Conservation (phyloP, 2,797 vertebrate genomes). For the Kryptopterus vitreolus region DNA sequence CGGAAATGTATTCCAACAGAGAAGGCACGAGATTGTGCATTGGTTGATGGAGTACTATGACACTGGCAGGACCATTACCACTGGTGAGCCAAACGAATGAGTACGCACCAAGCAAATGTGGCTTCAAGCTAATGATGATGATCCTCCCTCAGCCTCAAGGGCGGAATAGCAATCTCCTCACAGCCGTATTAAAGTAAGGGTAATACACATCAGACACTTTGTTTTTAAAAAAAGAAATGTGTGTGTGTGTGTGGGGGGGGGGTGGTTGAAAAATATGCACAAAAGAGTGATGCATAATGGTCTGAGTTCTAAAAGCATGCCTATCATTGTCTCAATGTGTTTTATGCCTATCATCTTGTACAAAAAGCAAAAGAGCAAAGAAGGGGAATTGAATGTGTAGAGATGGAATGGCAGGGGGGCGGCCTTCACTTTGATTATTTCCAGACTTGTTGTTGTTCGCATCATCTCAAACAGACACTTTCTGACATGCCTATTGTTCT, state of each 20-base stretch:
- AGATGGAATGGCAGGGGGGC: constrained; percentile 21
- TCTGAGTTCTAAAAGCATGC: neutral
- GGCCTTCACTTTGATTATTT: constrained; percentile 31
- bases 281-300: neutral
- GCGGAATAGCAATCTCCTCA: constrained; percentile 43
- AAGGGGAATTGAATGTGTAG: constrained; percentile 12
- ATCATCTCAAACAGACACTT: neutral
- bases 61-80: constrained; percentile 51
- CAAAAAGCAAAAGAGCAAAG: neutral
- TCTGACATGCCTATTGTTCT: neutral
- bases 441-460: neutral
- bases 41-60: constrained; percentile 47
- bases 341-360: constrained; percentile 26
- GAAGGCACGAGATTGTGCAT: constrained; percentile 44
- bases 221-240: neutral
- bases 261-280: no score
- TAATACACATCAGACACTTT: constrained; percentile 13
- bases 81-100: constrained; percentile 49
- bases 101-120: constrained; percentile 40
- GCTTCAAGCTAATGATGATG: constrained; percentile 55
- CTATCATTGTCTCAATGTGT: neutral
- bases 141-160: constrained; percentile 48
- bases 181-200: constrained; percentile 37
- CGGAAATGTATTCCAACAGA: constrained; percentile 31
- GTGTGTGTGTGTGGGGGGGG: neutral